Base-by-base conservation (phyloP, 2,888 invertebrate species). In the Rutpela maculata region DNA sequence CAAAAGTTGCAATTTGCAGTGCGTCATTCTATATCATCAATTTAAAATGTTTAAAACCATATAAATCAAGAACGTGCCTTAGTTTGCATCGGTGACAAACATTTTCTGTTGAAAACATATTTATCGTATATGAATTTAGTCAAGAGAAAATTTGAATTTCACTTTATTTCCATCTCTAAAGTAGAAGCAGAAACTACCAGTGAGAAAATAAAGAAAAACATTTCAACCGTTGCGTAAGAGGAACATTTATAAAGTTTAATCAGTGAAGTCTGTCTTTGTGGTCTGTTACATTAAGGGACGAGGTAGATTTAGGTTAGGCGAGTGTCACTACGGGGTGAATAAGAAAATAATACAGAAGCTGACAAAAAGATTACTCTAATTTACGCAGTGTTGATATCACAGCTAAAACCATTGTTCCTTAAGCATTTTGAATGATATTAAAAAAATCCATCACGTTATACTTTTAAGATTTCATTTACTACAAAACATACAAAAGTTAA, bases 231-330 rank as follows among this genome's bases (percentile, higher is more conserved):
- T 62, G 17, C 35, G 62, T 62, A 62, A 62, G 35, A n/a, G 17
- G 62, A n/a, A n/a, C 31, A 31, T 62, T 62, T 62, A 31, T 35
- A 62, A 62, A 62, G 62, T 62, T 62, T 62, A 62, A 62, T 62
- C 62, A 35, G 43, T 67, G 50, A 43, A 67, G 38, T 67, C 67
- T 67, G 67, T 67, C 43, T 67, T 67, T 67, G 67, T 43, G 67
- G 67, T 65, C 65, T 18, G 22, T 18, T 59, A 18, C n/a, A n/a
- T 26, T 26, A 26, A 62, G 31, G 62, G 26, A 31, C 31, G 67
- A 17, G 50, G 17, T 26, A 26, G 67, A 38, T 43, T 1, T 19
- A 31, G 55, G 63, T 72, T 50, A 35, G 31, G 65, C 56, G 65
- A 55, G 17, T 35, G 18, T 43, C 50, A 50, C 50, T 50, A 50